Evolutionary conservation across 2,888 invertebrate genomes (phyloP), one percentile per base, ranked within the genome.

Genomic region (Drosophila bunnanda): DNA sequence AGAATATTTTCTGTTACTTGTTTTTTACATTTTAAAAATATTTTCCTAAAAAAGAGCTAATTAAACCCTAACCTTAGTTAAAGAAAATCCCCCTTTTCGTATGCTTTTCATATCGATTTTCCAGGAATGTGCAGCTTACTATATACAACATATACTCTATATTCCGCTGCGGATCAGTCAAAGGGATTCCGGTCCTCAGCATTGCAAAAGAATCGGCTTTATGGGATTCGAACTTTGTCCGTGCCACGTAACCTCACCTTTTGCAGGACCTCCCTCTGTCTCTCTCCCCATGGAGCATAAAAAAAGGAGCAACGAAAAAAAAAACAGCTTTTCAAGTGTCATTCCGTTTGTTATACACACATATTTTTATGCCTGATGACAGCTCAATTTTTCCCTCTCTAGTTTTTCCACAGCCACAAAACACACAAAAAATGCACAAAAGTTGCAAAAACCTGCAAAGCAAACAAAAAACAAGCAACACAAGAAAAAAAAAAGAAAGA

Each of bases 311-410:
- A 50, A 20, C 0, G 12, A 25, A 7, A 7, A 20, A 20, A 32
- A 30, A 52, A 34, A 48, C 62, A 50, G 53, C 56, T 62, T 70
- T 71, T 71, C 71, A 71, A 62, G 62, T 71, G 56, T 62, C 71
- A 71, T 71, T 71, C 71, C 71, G 56, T 71, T 71, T 71, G 71
- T 75, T 62, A 66, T 44, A 77, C 52, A 60, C 30, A 56, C 59
- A 54, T 59, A 68, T 69, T 72, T 76, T 74, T 79, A 79, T 79
- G 78, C 64, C 68, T 60, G 85, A 65, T 78, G 85, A 82, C 85
- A 82, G 85, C 80, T 78, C 61, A 68, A 78, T 76, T 77, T 81
- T 83, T 81, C 46, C 58, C 69, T 59, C 69, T 57, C 72, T 70
- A 68, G 71, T 74, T 78, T 84, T 76, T 71, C 44, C 61, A 64